phyloP scores from a whole-genome alignment of 2,113 vertebrate species.

The human region DNA sequence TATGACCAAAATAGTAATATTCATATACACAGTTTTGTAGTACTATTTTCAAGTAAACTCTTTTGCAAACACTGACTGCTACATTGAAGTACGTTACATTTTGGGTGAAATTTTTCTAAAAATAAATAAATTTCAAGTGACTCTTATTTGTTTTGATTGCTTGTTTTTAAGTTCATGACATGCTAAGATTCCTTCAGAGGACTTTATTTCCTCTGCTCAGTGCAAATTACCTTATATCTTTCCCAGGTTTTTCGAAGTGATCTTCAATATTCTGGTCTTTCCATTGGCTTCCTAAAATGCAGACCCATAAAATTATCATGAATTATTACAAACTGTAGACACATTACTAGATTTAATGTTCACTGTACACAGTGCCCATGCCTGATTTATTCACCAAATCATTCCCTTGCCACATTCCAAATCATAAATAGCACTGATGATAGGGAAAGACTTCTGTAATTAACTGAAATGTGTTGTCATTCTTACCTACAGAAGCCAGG shows the following conservation, averaged over 20 bases:
- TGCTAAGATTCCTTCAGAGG: not conserved
- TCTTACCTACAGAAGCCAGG: too few species aligned
- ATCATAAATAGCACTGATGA: not conserved
- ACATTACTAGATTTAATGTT: not conserved
- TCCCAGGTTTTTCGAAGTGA: not conserved
- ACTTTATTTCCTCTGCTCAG: not conserved
- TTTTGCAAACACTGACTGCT: not conserved
- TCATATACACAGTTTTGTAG: not conserved
- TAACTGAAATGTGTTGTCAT: too few species aligned
- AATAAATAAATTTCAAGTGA: not conserved
- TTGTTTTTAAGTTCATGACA: not conserved
- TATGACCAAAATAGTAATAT: not conserved
- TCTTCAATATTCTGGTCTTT: not conserved
- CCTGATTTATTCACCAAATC: not conserved
- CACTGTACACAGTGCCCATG: not conserved
- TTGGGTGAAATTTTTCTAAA: too few species aligned
- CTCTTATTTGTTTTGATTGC: not conserved
- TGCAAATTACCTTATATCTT: not conserved
- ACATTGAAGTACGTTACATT: not conserved
- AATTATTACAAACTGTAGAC: not conserved
- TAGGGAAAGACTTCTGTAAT: not conserved
- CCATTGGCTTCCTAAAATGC: not conserved
- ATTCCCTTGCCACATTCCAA: not conserved
- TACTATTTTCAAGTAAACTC: not conserved
- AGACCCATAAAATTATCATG: not conserved